Conservation (phyloP, 2,113 vertebrate genomes). For the Mustelus asterias region DNA sequence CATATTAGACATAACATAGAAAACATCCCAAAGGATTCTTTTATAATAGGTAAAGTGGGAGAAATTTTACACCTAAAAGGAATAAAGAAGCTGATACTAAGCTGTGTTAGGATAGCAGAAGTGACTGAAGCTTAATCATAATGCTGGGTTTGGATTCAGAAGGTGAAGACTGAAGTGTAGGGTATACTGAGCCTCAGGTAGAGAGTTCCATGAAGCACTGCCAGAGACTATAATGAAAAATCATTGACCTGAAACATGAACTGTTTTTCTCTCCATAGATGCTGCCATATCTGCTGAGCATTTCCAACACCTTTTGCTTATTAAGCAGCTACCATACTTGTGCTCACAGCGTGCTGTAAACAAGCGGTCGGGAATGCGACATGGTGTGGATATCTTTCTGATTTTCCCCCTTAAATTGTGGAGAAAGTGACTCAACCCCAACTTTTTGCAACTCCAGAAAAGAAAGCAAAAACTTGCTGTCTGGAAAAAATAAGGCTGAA, state of each 20-base stretch:
- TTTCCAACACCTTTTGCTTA: neutral
- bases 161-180: neutral
- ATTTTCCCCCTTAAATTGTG: neutral
- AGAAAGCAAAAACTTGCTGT: neutral
- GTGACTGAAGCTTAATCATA: neutral
- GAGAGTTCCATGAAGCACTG: neutral
- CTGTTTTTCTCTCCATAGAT: neutral
- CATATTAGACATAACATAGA: neutral
- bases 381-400: neutral
- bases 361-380: neutral
- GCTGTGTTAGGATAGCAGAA: neutral
- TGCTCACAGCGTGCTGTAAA: neutral
- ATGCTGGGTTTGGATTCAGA: neutral
- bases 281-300: neutral
- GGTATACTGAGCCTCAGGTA: neutral
- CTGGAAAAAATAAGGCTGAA: neutral
- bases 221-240: no score
- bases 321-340: neutral
- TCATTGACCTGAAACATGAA: neutral
- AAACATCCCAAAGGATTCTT: neutral
- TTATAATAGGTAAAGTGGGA: neutral
- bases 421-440: neutral
- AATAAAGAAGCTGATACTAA: neutral
- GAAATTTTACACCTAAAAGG: neutral
- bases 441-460: neutral